Evolutionary conservation across 2,113 vertebrate species (phyloP).

Genomic region (Urocitellus parryii): DNA sequence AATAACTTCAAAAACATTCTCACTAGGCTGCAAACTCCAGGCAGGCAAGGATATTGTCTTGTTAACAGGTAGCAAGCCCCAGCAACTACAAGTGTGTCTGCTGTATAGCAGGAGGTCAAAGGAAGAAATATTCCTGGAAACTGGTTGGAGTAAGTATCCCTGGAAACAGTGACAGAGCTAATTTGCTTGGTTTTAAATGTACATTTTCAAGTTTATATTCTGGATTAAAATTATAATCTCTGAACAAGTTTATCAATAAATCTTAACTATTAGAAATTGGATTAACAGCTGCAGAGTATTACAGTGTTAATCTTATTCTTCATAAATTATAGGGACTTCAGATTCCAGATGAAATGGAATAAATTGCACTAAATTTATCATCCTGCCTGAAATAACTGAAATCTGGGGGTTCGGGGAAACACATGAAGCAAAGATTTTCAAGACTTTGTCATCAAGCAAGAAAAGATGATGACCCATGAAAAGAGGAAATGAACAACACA

Average conservation of each 20-base stretch:
- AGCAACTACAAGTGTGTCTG: background rate
- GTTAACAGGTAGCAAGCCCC: background rate
- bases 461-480: background rate
- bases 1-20: background rate
- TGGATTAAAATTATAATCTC: slow-evolving; percentile 26
- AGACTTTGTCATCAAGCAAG: background rate
- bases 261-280: background rate
- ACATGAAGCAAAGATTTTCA: slow-evolving; percentile 1
- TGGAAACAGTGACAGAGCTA: background rate
- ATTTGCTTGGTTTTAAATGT: slow-evolving; percentile 7
- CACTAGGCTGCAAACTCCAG: background rate
- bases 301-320: background rate
- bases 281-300: background rate
- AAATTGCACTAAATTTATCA: background rate
- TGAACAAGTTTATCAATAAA: slow-evolving; percentile 13
- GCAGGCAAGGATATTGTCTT: background rate
- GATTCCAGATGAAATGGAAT: background rate
- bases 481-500: background rate
- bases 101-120: background rate
- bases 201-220: slow-evolving; percentile 39
- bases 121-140: too few species aligned
- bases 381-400: slow-evolving; percentile 9
- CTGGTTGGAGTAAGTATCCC: background rate
- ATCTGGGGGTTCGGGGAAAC: background rate
- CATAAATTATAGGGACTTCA: slow-evolving; percentile 30